Base-by-base conservation (phyloP, 2,797 vertebrate genomes). In the Masticophis lateralis region DNA sequence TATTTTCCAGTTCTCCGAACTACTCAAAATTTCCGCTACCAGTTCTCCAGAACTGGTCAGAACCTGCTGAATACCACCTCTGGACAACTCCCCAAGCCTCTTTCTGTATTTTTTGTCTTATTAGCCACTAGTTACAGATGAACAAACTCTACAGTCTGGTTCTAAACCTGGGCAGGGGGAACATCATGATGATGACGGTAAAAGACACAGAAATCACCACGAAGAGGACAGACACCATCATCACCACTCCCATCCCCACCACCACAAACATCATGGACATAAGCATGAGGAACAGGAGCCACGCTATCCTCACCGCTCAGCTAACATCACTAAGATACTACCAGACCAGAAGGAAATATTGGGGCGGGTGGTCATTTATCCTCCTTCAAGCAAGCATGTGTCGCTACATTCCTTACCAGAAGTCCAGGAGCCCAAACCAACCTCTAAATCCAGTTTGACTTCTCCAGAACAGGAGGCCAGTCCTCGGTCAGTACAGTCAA, bases 341-440 rank as follows among this genome's bases (percentile, higher is more conserved):
- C 37, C 11, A 43, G n/a, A 18, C 0, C 59, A 94, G 22, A 37
- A 53, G 90, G 94, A 96, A 96, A 91, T 95, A 93, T 92, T 66
- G 51, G 96, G 96, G 55, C 95, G 59, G 7, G 93, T 97, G 94
- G 92, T 92, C 91, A 88, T 97, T 86, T 91, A 96, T 47, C 92
- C 95, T 4, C 86, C 92, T 94, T 95, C 95, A 90, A 1, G 90
- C 10, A 91, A 95, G 28, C 91, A 95, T 0, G n/a, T 74, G 14
- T 74, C 69, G 5, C 69, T 74, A n/a, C 3, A 37, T 86, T 94
- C 93, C 53, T 47, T 93, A 79, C 20, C 56, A 1, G 93, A 51
- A 83, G 93, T 51, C 57, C 95, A 11, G 94, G 94, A 27, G 94
- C 51, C 93, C 95, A 89, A 66, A 43, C 10, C 91, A 95, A 89